Percentiles rank a stretch among this genome's conserved stretches.
phyloP scores from a whole-genome alignment of 2,888 invertebrate genomes.

The Erebia aethiops region DNA sequence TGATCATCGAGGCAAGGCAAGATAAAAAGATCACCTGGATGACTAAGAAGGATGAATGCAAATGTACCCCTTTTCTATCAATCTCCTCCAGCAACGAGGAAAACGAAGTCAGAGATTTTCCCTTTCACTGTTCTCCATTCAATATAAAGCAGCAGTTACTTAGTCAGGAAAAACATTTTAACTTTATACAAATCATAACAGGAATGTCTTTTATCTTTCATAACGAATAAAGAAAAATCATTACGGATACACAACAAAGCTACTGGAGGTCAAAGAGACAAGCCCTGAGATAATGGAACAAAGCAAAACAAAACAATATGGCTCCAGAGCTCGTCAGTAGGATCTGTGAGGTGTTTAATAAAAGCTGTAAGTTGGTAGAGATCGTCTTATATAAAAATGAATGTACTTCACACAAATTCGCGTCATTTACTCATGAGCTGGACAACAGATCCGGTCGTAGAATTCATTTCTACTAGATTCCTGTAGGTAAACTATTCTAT shows the following conservation, averaged over 20 bases:
- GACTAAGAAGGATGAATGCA: no score
- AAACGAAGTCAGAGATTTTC: no score
- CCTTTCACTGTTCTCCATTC: not conserved
- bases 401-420: no score
- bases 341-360: not conserved
- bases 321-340: not conserved
- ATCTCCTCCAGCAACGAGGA: no score
- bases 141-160: not conserved
- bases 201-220: slow-evolving; percentile 7
- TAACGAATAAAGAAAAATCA: slow-evolving; percentile 10
- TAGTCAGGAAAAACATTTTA: not conserved
- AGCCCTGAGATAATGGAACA: not conserved
- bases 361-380: not conserved
- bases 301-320: not conserved
- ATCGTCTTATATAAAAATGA: not conserved
- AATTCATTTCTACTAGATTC: no score
- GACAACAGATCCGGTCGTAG: no score
- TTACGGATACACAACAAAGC: slow-evolving; percentile 1
- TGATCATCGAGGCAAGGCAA: no score
- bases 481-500: no score
- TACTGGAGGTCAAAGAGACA: slow-evolving; percentile 1
- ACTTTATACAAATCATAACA: slow-evolving; percentile 16
- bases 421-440: no score
- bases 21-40: no score
- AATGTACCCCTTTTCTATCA: no score